A percentile compares a stretch with the other conserved stretches of the same genome.
Conservation (phyloP, 2,888 invertebrate species). For the Pyrgus malvae region DNA sequence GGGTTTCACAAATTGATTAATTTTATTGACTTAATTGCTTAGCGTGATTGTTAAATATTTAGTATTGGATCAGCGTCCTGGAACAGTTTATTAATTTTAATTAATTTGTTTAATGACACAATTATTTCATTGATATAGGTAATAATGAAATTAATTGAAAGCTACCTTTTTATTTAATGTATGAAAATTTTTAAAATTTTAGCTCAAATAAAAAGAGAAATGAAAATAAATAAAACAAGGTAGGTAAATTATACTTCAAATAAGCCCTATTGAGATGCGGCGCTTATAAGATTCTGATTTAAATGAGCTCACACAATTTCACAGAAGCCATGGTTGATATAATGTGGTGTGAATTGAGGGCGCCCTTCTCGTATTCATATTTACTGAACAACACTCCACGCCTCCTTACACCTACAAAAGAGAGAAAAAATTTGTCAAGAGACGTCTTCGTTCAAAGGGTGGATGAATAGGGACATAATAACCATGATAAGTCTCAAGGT, state of each 20-base stretch:
- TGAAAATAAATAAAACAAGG: too few relatives aligned
- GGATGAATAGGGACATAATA: slow-evolving; percentile 61
- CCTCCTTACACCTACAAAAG: slow-evolving; percentile 56
- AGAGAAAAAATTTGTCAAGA: slow-evolving; percentile 61
- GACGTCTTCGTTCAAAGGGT: slow-evolving; percentile 56
- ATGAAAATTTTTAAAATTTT: too few relatives aligned
- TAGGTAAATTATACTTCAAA: background rate
- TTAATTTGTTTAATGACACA: too few relatives aligned
- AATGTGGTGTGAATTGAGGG: slow-evolving; percentile 30
- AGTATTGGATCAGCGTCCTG: too few relatives aligned
- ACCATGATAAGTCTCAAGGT: slow-evolving; percentile 33
- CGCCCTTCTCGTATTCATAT: slow-evolving; percentile 53
- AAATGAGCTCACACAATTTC: slow-evolving; percentile 1
- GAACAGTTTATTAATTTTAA: background rate
- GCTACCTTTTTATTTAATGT: too few relatives aligned
- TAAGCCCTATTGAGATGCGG: background rate
- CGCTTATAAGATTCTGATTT: background rate
- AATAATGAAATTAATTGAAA: too few relatives aligned
- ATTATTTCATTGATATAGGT: too few relatives aligned
- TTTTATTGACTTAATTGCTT: slow-evolving; percentile 11
- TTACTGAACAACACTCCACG: slow-evolving; percentile 47
- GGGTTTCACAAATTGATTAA: slow-evolving; percentile 1
- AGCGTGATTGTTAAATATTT: slow-evolving; percentile 9
- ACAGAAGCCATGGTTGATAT: slow-evolving; percentile 21
- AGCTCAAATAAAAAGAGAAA: too few relatives aligned